These are phyloP conservation scores for Phalanger gymnotis DNA, from an alignment of 2,797 vertebrate species.

Conservation along the genomic window DNA sequence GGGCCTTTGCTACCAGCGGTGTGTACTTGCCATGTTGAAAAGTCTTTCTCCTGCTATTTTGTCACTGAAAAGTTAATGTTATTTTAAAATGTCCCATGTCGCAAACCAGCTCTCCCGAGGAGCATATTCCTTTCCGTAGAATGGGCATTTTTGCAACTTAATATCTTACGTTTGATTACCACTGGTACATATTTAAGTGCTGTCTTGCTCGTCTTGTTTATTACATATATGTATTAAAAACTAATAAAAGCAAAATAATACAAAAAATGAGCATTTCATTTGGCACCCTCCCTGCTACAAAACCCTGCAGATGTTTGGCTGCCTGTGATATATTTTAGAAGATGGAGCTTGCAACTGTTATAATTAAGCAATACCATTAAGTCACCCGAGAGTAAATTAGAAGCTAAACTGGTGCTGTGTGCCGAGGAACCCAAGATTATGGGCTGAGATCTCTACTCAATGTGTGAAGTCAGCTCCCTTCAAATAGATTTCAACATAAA, in stretches of 20 bases:
- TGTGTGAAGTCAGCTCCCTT: slow-evolving; percentile 77
- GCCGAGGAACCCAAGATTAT: slow-evolving; percentile 84
- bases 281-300: slow-evolving; percentile 80
- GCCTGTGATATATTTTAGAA: slow-evolving; percentile 85
- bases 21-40: slow-evolving; percentile 46
- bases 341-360: slow-evolving; percentile 85
- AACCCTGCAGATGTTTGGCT: slow-evolving; percentile 86
- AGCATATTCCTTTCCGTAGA: slow-evolving; percentile 67
- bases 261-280: slow-evolving; percentile 82
- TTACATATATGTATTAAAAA: slow-evolving; percentile 77
- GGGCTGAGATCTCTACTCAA: slow-evolving; percentile 86
- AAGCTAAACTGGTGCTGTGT: slow-evolving; percentile 85
- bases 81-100: slow-evolving; percentile 57
- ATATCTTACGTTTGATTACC: slow-evolving; percentile 75
- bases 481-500: slow-evolving; percentile 79
- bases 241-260: slow-evolving; percentile 84
- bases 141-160: slow-evolving; percentile 75
- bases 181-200: slow-evolving; percentile 75
- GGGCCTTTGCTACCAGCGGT: slow-evolving; percentile 32
- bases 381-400: slow-evolving; percentile 88
- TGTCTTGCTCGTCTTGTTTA: slow-evolving; percentile 77
- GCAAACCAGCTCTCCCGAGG: slow-evolving; percentile 24
- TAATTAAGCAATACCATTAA: slow-evolving; percentile 88
- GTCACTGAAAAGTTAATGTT: slow-evolving; percentile 62
- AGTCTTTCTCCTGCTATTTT: slow-evolving; percentile 59